Conservation (phyloP, 2,113 vertebrate species). For the Nannospalax galili region DNA sequence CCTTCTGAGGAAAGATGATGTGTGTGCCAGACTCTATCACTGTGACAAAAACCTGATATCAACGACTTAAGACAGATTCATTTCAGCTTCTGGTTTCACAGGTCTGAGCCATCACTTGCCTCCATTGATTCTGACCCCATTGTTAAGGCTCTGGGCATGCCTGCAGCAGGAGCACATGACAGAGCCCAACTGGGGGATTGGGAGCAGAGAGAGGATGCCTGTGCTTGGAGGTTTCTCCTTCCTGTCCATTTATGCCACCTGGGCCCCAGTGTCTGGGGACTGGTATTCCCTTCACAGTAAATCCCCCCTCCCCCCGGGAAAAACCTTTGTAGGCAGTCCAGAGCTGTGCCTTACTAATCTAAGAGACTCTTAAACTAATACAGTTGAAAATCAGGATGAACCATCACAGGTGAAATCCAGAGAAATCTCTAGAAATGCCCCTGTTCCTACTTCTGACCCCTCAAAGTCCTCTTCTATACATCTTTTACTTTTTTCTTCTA, state of each 20-base stretch:
- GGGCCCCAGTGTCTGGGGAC: neutral
- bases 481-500: neutral
- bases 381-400: neutral
- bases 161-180: neutral
- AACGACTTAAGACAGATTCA: neutral
- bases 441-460: neutral
- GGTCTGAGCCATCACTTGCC: neutral
- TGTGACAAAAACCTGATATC: neutral
- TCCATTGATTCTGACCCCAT: neutral
- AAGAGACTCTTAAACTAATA: neutral
- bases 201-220: too few relatives aligned
- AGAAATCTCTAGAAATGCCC: neutral
- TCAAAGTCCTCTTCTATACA: neutral
- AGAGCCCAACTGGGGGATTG: neutral
- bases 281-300: neutral
- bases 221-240: neutral
- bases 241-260: neutral
- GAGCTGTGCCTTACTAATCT: neutral
- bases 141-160: neutral
- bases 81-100: neutral
- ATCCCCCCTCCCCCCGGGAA: neutral
- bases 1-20: neutral
- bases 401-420: fast-evolving
- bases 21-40: neutral
- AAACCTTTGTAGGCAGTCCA: neutral